These are phyloP conservation scores for Festucalex cinctus DNA, from an alignment of 2,113 vertebrate genomes.

Conservation along the genomic window DNA sequence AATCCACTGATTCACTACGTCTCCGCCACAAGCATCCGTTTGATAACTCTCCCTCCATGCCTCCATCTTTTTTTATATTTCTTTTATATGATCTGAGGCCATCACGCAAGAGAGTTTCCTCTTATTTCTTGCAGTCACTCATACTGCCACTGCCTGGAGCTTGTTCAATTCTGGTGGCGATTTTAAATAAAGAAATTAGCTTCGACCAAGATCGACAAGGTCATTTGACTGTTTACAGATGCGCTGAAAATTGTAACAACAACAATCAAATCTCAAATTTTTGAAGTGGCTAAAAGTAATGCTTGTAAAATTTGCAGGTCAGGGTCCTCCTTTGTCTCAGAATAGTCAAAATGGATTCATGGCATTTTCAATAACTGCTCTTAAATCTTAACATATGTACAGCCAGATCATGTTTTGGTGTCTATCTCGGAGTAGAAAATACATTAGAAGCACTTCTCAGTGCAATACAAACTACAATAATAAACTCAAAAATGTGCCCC, in stretches of 20 bases:
- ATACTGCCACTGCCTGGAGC: conserved; percentile 45
- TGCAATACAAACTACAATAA: no score
- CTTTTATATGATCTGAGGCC: conserved; percentile 51
- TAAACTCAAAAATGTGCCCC: no score
- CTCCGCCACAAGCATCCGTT: conserved; percentile 58
- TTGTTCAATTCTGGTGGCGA: conserved; percentile 37
- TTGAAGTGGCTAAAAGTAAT: neutral
- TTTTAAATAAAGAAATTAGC: conserved; percentile 56
- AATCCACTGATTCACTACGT: conserved; percentile 69
- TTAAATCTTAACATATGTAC: neutral
- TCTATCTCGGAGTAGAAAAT: neutral
- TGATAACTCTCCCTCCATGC: conserved; percentile 50
- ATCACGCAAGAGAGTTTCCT: conserved; percentile 48
- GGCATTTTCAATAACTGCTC: neutral
- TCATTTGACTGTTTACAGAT: conserved; percentile 47
- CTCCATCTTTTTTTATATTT: conserved; percentile 15
- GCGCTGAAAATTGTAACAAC: neutral
- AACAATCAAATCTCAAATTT: neutral
- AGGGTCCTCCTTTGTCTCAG: neutral
- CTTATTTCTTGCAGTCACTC: conserved; percentile 48
- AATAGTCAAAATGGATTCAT: neutral
- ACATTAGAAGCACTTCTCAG: neutral
- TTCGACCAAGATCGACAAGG: conserved; percentile 62
- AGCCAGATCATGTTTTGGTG: neutral
- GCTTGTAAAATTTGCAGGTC: neutral